phyloP scores from a whole-genome alignment of 2,113 vertebrate species.

The Nibea coibor region DNA sequence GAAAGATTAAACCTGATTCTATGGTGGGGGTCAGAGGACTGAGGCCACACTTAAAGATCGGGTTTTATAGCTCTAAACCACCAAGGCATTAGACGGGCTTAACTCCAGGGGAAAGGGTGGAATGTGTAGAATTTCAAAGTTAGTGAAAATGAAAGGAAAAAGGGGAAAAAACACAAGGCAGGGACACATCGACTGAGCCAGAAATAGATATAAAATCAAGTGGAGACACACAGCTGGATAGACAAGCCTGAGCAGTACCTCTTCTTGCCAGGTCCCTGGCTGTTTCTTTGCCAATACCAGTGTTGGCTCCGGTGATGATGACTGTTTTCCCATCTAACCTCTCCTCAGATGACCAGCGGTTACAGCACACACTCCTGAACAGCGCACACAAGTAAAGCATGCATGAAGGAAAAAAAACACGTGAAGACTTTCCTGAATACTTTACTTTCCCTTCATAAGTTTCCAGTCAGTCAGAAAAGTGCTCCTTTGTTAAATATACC shows the following conservation, averaged over 20 bases:
- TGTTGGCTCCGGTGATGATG: slow-evolving; percentile 85
- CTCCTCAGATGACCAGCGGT: slow-evolving; percentile 80
- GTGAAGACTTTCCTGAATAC: not conserved
- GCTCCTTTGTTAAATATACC: slow-evolving; percentile 3
- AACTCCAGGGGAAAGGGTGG: slow-evolving; percentile 17
- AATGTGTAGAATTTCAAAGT: slow-evolving; percentile 29
- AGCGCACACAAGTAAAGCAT: slow-evolving; percentile 3
- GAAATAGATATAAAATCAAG: slow-evolving; percentile 14
- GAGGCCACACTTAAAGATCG: slow-evolving; percentile 36
- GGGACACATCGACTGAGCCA: not conserved
- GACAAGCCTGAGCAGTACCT: slow-evolving; percentile 69
- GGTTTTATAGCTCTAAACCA: slow-evolving; percentile 32
- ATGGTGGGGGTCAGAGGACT: slow-evolving; percentile 27
- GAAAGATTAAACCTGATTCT: slow-evolving; percentile 31
- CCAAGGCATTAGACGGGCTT: slow-evolving; percentile 20
- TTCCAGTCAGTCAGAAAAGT: not conserved
- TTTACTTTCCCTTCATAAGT: not conserved
- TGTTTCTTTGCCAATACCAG: slow-evolving; percentile 86
- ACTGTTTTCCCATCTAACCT: slow-evolving; percentile 83
- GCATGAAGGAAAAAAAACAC: not conserved
- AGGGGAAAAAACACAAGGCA: not conserved
- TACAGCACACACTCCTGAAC: slow-evolving; percentile 66
- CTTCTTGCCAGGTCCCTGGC: slow-evolving; percentile 82
- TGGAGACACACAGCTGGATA: not conserved
- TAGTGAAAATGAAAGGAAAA: not conserved